Evolutionary conservation across 1,140 invertebrate species (phyloP).

Genomic region (Micrasema longulum): DNA sequence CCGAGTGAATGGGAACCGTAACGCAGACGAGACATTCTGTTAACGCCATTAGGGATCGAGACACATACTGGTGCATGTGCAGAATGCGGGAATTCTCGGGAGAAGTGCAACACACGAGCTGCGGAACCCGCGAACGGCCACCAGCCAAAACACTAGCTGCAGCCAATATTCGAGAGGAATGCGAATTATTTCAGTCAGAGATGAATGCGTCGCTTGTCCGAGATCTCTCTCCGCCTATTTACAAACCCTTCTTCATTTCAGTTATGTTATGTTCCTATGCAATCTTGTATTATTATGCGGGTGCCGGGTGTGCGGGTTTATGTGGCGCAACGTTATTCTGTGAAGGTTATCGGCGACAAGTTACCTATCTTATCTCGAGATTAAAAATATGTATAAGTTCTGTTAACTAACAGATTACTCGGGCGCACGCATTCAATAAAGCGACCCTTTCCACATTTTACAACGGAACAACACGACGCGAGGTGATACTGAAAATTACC

Average conservation of each 20-base stretch:
- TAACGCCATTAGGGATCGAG: not conserved
- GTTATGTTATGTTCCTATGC: no score
- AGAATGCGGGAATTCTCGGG: conserved; percentile 7
- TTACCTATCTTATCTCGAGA: conserved; percentile 8
- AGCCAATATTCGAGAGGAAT: conserved; percentile 9
- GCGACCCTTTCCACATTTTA: no score
- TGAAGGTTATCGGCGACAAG: conserved; percentile 15
- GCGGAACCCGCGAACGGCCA: not conserved
- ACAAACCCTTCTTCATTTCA: conserved; percentile 10
- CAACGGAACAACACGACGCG: no score
- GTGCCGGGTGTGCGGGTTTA: no score
- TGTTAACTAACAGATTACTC: no score
- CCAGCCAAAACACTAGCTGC: conserved; percentile 3
- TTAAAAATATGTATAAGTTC: not conserved
- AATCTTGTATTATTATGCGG: no score
- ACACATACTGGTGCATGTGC: not conserved
- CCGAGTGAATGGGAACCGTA: no score
- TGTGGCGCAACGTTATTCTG: not conserved
- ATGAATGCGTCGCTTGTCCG: conserved; percentile 33
- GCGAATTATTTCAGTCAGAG: conserved; percentile 28
- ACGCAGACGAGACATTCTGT: no score
- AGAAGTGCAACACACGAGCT: conserved; percentile 1
- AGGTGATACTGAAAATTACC: no score
- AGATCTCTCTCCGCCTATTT: conserved; percentile 18
- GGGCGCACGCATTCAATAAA: no score